Base-by-base conservation (phyloP, 2,113 vertebrate species). In the Rhombomys opimus region DNA sequence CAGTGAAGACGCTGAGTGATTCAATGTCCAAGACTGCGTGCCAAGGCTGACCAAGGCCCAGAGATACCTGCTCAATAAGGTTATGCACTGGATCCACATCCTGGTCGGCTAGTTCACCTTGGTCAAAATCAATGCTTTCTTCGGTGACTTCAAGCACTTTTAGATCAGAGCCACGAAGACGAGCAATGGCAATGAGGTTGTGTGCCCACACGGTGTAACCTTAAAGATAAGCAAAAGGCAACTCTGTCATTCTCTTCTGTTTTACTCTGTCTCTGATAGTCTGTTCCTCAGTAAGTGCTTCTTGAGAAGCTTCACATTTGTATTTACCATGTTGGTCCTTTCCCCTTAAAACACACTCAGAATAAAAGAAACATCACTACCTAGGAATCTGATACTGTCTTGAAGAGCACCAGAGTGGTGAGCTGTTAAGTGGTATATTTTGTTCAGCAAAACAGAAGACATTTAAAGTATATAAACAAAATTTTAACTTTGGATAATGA, bases 171-270 rank as follows among this genome's bases (percentile, higher is more conserved):
- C 99, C 99, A 92, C 99, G 99, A 98, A 99, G 99, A 57, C 99
- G 99, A 96, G 99, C 99, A 95, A 99, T 99, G 98, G 99, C 99
- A 95, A 99, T 99, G 95, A 99, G 98, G 97, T 99, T 99, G 98
- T 99, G 99, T 91, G 99, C 99, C 99, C 99, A 99, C 91, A 99
- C 99, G 1, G 99, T 99, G 98, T 99, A 99, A 98, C 99, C 99
- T 99, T 61, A 13, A 20, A 88, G 38, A 54, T 2, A 96, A 95
- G 80, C 73, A 93, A 9, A 97, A 91, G 77, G 95, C 11, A 94
- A 96, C 46, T 68, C 9, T 57, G 61, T 96, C 50, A 96, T 92
- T 90, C 59, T 59, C 61, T 85, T 82, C 89, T 18, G 30, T 65
- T 94, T 93, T 61, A 54, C 59, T 54, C 35, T 65, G 57, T 90